Conservation (phyloP, 2,113 vertebrate species). For the Anas platyrhynchos region DNA sequence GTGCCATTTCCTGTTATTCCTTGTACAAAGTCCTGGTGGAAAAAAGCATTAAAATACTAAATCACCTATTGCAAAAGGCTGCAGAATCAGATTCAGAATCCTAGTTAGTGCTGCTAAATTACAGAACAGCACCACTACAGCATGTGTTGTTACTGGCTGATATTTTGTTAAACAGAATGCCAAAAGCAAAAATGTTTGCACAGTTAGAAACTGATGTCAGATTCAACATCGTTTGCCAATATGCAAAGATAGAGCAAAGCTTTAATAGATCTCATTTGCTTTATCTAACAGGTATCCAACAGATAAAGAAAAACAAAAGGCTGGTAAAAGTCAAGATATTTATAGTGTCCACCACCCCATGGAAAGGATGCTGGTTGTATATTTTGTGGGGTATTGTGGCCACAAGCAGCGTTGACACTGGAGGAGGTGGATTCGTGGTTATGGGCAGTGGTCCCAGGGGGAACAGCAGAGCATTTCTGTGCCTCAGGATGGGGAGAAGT, state of each 20-base stretch:
- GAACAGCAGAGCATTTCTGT: not conserved
- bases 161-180: conserved; percentile 24
- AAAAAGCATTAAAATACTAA: not conserved
- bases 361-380: not conserved
- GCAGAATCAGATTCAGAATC: not conserved
- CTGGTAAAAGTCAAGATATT: not conserved
- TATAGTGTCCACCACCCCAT: not conserved
- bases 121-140: not conserved
- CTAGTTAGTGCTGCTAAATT: conserved; percentile 6
- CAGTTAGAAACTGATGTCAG: not conserved
- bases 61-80: not conserved
- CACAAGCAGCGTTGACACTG: not conserved
- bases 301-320: not conserved
- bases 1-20: not conserved
- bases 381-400: not conserved
- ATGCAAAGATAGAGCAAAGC: not conserved
- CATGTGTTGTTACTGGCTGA: not conserved
- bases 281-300: not conserved
- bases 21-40: not conserved
- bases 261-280: conserved; percentile 11
- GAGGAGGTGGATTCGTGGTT: fast-evolving
- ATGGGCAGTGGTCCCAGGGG: not conserved
- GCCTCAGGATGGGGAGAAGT: not conserved
- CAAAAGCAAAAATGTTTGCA: conserved; percentile 17
- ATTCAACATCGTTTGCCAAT: conserved; percentile 15